A percentile compares a stretch with the other conserved stretches of the same genome.
phyloP scores from a whole-genome alignment of 2,888 invertebrate genomes.

The Oxytorus armatus region DNA sequence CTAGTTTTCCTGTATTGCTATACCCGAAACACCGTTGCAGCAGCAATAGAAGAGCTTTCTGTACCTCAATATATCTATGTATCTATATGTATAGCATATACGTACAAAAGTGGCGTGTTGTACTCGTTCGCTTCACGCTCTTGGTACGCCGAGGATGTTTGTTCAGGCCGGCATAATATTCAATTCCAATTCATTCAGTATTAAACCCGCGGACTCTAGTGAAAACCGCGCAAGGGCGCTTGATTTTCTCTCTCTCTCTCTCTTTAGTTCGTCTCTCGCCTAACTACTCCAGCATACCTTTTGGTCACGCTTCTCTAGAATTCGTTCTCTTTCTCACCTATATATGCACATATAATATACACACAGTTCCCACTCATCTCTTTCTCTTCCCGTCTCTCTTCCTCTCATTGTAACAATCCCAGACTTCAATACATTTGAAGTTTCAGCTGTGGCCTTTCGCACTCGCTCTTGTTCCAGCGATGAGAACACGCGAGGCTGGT shows the following conservation, averaged over 20 bases:
- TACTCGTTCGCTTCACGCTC: constrained; percentile 67
- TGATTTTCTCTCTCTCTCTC: constrained; percentile 48
- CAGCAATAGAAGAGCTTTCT: constrained; percentile 43
- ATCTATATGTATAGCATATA: constrained; percentile 33
- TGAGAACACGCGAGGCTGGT: constrained; percentile 26
- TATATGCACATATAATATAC: constrained; percentile 5
- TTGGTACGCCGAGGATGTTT: constrained; percentile 76
- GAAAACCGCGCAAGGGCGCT: constrained; percentile 49
- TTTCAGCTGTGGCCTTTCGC: constrained; percentile 34
- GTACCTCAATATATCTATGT: constrained; percentile 37
- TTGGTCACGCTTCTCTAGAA: constrained; percentile 55
- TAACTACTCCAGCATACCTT: constrained; percentile 34
- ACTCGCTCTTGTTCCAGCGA: constrained; percentile 2
- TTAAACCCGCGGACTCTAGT: constrained; percentile 76
- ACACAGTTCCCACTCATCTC: constrained; percentile 29
- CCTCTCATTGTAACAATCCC: constrained; percentile 57
- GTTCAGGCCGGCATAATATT: constrained; percentile 83
- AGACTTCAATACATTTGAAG: constrained; percentile 60
- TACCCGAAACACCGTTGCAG: constrained; percentile 54
- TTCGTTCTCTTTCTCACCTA: constrained; percentile 59
- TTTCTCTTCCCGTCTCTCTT: constrained; percentile 37
- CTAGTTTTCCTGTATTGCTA: constrained; percentile 38
- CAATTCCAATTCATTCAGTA: constrained; percentile 83
- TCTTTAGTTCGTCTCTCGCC: constrained; percentile 16
- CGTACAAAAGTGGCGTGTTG: constrained; percentile 59